phyloP scores from a whole-genome alignment of 2,113 vertebrate genomes.

The Mormyrus iriodes region DNA sequence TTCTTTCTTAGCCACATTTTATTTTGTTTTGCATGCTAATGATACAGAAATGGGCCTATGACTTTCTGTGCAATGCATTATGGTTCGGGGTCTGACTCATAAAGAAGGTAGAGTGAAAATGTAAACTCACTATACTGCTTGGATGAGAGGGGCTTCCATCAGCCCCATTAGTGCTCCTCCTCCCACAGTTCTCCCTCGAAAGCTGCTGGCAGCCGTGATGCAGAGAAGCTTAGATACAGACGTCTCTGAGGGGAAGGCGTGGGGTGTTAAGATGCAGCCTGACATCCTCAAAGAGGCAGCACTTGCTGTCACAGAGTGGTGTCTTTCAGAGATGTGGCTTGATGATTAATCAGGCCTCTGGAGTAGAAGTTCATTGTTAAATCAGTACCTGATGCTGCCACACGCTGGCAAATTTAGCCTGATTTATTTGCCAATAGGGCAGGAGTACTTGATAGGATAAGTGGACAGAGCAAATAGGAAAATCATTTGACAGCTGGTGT shows the following conservation, averaged over 20 bases:
- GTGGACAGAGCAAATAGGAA: conserved; percentile 19
- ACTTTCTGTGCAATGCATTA: not conserved
- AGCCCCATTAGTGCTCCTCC: not conserved
- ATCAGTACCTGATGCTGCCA: not conserved
- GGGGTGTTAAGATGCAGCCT: not conserved
- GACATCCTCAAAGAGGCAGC: not conserved
- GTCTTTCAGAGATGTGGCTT: not conserved
- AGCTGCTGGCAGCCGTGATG: not conserved
- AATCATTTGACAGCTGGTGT: conserved; percentile 26
- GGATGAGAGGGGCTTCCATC: not conserved
- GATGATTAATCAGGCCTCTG: conserved; percentile 33
- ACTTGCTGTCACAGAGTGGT: not conserved
- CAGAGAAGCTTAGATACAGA: not conserved
- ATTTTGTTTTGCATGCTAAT: not conserved
- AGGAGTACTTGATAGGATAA: conserved; percentile 2
- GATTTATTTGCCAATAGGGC: conserved; percentile 31
- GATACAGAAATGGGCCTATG: not conserved
- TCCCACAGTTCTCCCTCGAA: not conserved
- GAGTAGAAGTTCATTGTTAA: not conserved
- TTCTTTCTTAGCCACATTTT: not conserved
- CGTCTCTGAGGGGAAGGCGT: not conserved
- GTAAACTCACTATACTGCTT: not conserved
- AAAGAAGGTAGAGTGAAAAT: not conserved
- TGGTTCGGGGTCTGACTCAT: not conserved
- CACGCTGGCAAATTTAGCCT: not conserved